Base-by-base conservation (phyloP, 2,888 invertebrate species). In the Macrosoma leucophasiata region DNA sequence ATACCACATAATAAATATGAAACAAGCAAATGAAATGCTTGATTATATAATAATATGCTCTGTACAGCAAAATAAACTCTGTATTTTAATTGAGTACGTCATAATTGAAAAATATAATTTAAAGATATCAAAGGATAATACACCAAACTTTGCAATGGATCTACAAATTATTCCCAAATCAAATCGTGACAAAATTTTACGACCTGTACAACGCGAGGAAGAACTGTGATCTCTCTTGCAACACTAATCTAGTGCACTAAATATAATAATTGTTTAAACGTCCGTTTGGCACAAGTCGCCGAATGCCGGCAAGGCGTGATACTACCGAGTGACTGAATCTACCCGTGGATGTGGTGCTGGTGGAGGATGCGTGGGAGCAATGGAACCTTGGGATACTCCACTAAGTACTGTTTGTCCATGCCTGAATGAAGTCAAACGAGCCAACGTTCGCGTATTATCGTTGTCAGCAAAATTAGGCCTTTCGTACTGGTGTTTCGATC, bases 241-340 rank as follows among this genome's bases (percentile, higher is more conserved):
- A 48, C 45, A 48, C 51, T 48, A 42, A 28, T 25, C 40, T 54
- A 67, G 65, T 66, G 62, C 65, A 71, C 68, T 73, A 65, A 37
- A 54, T 35, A 41, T 20, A 34, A 39, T 37, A 45, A 56, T 57
- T 57, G 65, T 74, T 63, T 75, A 84, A 59, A 84, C 84, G 71
- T 84, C 84, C 61, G 84, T 84, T 84, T 84, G 84, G 84, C 84
- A 84, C 84, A 84, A 57, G 53, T 82, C 79, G 69, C 81, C 84
- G 84, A 84, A 81, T 58, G 59, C 65, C 81, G 82, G 82, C 81
- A 81, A 58, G 61, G 81, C 82, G 69, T 73, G 75, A 76, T 82
- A 84, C 84, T 84, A 84, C 82, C 84, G 79, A 17, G 82, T 81
- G 39, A 84, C 70, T 29, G 84, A 79, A 45, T 84, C 84, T 3